Conservation (phyloP, 2,797 vertebrate genomes). For the Babyrousa celebensis region DNA sequence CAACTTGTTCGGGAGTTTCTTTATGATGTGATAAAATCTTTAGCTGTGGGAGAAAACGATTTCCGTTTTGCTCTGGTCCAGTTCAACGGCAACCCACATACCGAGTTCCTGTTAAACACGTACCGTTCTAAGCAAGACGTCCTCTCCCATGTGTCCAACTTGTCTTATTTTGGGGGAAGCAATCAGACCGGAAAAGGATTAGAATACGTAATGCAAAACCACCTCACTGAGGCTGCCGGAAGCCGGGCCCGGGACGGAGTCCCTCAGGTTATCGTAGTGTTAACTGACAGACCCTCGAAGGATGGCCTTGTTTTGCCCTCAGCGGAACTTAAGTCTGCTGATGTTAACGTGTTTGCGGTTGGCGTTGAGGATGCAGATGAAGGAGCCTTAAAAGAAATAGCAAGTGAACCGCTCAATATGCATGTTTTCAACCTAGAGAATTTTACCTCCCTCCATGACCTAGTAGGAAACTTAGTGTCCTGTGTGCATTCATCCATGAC, state of each 20-base stretch:
- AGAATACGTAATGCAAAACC: slow-evolving; percentile 93
- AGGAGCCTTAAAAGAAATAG: slow-evolving; percentile 94
- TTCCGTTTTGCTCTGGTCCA: slow-evolving; percentile 94
- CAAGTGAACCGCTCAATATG: slow-evolving; percentile 91
- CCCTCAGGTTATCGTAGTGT: slow-evolving; percentile 94
- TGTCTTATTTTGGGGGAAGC: slow-evolving; percentile 93
- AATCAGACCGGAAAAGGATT: slow-evolving; percentile 94
- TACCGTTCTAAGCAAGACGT: slow-evolving; percentile 92
- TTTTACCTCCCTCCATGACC: slow-evolving; percentile 92
- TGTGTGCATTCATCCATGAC: slow-evolving; percentile 92
- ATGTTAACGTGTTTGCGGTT: slow-evolving; percentile 94
- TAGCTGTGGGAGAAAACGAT: slow-evolving; percentile 92
- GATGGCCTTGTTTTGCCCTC: slow-evolving; percentile 93
- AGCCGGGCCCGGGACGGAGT: slow-evolving; percentile 93
- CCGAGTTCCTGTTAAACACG: slow-evolving; percentile 95
- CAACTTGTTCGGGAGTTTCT: slow-evolving; percentile 95
- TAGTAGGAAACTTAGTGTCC: slow-evolving; percentile 94
- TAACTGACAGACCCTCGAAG: slow-evolving; percentile 94
- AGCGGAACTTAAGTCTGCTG: slow-evolving; percentile 91
- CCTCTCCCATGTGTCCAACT: slow-evolving; percentile 93
- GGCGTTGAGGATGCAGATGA: slow-evolving; percentile 95
- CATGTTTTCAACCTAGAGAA: slow-evolving; percentile 96
- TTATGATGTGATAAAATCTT: slow-evolving; percentile 93
- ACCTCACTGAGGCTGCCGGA: slow-evolving; percentile 93
- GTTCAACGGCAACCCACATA: slow-evolving; percentile 92